Percentiles rank a stretch among this genome's conserved stretches.
Conservation (phyloP, 2,113 vertebrate genomes). For the Anas platyrhynchos region DNA sequence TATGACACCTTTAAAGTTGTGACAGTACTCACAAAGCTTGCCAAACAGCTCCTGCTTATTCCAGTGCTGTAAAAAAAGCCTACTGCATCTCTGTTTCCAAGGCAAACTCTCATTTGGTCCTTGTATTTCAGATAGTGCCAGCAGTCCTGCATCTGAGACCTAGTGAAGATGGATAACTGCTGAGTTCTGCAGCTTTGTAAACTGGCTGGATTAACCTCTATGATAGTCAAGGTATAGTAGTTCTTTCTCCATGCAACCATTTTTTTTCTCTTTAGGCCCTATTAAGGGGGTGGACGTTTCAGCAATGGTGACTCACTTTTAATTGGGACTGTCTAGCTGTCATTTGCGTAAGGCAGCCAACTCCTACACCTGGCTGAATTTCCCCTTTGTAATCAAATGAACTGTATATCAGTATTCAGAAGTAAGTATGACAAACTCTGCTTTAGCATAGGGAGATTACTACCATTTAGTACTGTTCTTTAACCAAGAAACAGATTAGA, state of each 20-base stretch:
- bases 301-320: neutral
- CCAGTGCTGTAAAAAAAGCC: neutral
- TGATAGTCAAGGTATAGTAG: neutral
- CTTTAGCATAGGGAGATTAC: neutral
- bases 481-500: rapidly evolving
- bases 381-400: neutral
- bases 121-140: neutral
- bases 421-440: neutral
- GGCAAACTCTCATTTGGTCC: neutral
- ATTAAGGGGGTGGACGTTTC: rapidly evolving
- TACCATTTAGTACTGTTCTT: neutral
- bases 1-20: neutral
- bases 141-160: neutral
- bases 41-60: neutral
- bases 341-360: neutral
- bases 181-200: neutral
- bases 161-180: neutral
- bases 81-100: neutral
- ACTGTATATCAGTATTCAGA: neutral
- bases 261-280: neutral
- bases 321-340: neutral
- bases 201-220: neutral
- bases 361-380: neutral
- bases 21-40: neutral
- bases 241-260: neutral